Conservation (phyloP, 2,888 invertebrate species). For the Balanococcus diminutus region DNA sequence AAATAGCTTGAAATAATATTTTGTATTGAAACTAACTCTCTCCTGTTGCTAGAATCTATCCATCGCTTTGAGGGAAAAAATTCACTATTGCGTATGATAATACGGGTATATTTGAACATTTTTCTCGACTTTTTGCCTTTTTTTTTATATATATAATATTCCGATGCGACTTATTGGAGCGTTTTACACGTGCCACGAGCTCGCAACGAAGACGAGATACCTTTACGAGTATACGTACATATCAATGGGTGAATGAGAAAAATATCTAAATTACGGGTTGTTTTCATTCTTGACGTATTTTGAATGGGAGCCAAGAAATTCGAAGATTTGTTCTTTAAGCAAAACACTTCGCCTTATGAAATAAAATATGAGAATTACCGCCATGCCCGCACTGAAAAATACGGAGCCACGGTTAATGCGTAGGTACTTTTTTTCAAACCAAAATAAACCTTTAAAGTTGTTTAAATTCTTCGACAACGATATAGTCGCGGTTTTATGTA, state of each 20-base stretch:
- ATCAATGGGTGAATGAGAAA: constrained; percentile 20
- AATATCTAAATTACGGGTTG: constrained; percentile 37
- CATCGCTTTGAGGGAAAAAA: background rate
- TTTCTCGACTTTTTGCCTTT: background rate
- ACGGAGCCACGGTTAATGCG: background rate
- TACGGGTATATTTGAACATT: background rate
- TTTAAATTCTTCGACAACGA: background rate
- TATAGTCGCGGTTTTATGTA: background rate
- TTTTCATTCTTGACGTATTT: constrained; percentile 39
- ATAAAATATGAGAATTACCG: constrained; percentile 17
- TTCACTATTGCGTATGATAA: background rate
- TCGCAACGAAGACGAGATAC: background rate
- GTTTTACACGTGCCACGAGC: constrained; percentile 2
- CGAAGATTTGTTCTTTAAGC: constrained; percentile 38
- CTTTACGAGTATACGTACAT: background rate
- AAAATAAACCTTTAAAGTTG: background rate
- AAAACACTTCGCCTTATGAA: constrained; percentile 30
- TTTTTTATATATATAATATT: background rate
- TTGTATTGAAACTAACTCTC: background rate
- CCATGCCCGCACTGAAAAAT: too few species aligned
- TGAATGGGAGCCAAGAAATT: background rate
- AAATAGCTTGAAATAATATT: constrained; percentile 23
- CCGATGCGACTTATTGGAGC: background rate
- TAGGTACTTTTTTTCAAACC: too few species aligned
- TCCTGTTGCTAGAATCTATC: background rate